phyloP scores from a whole-genome alignment of 2,888 invertebrate species.

The Trissonchulus sp. region DNA sequence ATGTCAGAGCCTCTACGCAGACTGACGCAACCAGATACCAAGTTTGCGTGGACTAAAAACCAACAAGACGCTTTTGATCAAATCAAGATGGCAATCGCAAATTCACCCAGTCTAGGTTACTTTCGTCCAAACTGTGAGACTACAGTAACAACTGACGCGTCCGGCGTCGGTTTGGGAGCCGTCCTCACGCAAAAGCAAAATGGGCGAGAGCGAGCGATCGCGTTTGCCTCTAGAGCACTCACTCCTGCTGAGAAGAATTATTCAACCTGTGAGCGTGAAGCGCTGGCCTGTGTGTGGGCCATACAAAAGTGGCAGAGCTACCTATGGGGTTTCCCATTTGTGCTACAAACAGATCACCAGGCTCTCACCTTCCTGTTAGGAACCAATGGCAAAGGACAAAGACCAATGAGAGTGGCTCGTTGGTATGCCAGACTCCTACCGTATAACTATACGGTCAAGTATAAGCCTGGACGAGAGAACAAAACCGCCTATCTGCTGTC shows the following conservation, averaged over 20 bases:
- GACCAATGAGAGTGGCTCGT: neutral
- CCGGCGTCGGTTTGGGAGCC: neutral
- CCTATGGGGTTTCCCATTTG: neutral
- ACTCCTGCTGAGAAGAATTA: neutral
- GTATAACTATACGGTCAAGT: neutral
- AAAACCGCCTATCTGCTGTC: neutral
- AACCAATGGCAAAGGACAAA: neutral
- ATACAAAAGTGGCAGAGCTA: neutral
- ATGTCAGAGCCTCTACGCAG: neutral
- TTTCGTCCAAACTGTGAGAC: neutral
- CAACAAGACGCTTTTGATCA: neutral
- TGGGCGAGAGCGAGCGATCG: neutral
- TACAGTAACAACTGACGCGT: neutral
- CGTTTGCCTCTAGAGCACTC: neutral
- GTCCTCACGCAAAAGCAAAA: neutral
- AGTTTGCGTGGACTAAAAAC: neutral
- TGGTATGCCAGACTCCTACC: constrained; percentile 1
- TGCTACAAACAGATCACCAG: neutral
- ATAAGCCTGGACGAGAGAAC: neutral
- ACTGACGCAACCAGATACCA: neutral
- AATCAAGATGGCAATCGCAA: neutral
- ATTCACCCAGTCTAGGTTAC: neutral
- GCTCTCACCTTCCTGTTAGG: neutral
- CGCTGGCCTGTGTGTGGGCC: constrained; percentile 1
- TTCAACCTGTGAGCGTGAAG: neutral